Base-by-base conservation (phyloP, 2,888 invertebrate genomes). In the Zootermopsis nevadensis region DNA sequence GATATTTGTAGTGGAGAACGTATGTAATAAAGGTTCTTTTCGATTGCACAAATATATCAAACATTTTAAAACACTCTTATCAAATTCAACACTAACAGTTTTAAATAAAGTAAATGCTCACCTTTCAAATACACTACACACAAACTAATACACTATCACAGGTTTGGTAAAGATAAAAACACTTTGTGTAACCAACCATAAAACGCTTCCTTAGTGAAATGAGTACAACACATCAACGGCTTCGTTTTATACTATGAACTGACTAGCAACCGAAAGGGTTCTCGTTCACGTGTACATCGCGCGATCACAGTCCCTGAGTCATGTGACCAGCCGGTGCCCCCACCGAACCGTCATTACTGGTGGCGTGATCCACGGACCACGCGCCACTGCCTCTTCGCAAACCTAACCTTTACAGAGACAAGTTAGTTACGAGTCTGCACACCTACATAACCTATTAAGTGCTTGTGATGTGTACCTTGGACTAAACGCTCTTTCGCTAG, bases 321-420 rank as follows among this genome's bases (percentile, higher is more conserved):
- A 79, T 66, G 79, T 79, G 79, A 79, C 79, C 60, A 35, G 38
- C 31, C 66, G 30, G 10, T 38, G 79, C 38, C 74, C 69, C 72
- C 33, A 2, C 74, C 24, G 24, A 8, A n/a, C 38, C 31, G 31
- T 66, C n/a, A 10, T 0, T 1, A 38, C 30, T n/a, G 55, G 60
- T 79, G 79, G 79, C 79, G 79, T 79, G 79, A 79, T 79, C 66
- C 35, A 19, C 60, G 55, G 15, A 66, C 66, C 79, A 66, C 79
- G 66, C 55, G 60, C 60, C 79, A 22, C 60, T 12, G 33, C 35
- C 79, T 27, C 66, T 79, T 79, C 19, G 79, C 55, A 31, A 42
- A 27, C 60, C 60, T 4, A n/a, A 22, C 48, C 48, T 48, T 48
- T 15, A 15, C 15, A 15, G 48, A 48, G 48, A 12, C 19, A n/a